Conservation (phyloP, 2,113 vertebrate species). For the rabbit (Oryctolagus cuniculus) region mOryCun1.1 NC_091432.1:158234001-158234500, state of each 20-base stretch:
- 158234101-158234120: not conserved
- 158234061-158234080: not conserved
- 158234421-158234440: not conserved
- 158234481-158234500: not conserved
- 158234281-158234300: not conserved
- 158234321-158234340: not conserved
- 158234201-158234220: not conserved
- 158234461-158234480: not conserved
- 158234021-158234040: not conserved
- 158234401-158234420: not conserved
- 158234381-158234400: not conserved
- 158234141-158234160: not conserved
- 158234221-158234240: not conserved
- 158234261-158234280: not conserved
- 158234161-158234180: not conserved
- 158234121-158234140: not conserved
- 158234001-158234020: not conserved
- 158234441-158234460: not conserved
- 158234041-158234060: not conserved
- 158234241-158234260: not conserved
- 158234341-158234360: not conserved
- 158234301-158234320: not conserved
- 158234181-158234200: not conserved
- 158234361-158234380: not conserved
- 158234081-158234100: not conserved